These are phyloP conservation scores for Acropora tenuis DNA, from an alignment of 64 coral and sea anemone species.

Conservation along the genomic window DNA sequence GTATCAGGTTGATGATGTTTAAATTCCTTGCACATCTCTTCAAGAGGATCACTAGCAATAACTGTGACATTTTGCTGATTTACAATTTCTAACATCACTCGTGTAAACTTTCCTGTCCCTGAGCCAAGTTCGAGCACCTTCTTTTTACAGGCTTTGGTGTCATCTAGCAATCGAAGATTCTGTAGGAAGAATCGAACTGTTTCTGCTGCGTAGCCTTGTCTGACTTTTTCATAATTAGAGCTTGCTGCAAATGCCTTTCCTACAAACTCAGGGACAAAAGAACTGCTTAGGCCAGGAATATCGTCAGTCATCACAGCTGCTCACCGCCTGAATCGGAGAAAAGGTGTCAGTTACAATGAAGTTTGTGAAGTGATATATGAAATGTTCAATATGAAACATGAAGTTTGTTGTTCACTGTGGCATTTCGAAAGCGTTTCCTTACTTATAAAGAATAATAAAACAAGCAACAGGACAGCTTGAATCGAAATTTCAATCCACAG, in stretches of 20 bases:
- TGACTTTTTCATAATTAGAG: slow-evolving; percentile 34
- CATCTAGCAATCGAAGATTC: slow-evolving; percentile 17
- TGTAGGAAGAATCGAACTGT: slow-evolving; percentile 19
- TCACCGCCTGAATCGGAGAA: no score
- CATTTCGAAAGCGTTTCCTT: no score
- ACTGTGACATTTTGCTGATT: slow-evolving; percentile 21
- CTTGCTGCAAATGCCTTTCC: neutral
- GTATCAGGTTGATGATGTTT: slow-evolving; percentile 29
- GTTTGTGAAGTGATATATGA: no score
- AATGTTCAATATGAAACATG: no score
- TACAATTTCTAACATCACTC: slow-evolving; percentile 32
- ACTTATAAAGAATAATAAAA: no score
- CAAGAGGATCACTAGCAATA: slow-evolving; percentile 43
- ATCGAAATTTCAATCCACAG: no score
- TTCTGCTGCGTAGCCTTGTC: slow-evolving; percentile 22
- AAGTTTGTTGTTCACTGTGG: no score
- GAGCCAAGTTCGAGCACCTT: slow-evolving; percentile 55
- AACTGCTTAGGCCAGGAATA: no score
- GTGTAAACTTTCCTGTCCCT: slow-evolving; percentile 56
- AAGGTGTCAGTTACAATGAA: no score
- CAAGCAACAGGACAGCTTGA: no score
- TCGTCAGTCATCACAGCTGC: no score
- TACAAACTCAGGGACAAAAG: neutral
- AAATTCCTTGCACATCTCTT: slow-evolving; percentile 44
- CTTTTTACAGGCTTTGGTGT: no score